Conservation (phyloP, 2,113 vertebrate species). For the Cairina moschata region DNA sequence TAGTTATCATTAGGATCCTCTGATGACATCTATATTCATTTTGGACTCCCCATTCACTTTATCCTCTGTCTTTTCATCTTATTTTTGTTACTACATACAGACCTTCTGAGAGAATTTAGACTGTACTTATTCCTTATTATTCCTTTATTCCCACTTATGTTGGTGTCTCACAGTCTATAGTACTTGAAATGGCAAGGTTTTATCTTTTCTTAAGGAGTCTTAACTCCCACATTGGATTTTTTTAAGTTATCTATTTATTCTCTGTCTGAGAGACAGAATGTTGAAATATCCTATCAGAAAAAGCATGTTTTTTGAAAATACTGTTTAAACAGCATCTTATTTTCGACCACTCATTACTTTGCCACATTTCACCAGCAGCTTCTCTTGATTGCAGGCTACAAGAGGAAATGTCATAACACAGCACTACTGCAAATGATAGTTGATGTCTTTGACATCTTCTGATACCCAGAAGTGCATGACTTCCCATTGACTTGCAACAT, state of each 20-base stretch:
- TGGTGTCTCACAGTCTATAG: not conserved
- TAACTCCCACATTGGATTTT: not conserved
- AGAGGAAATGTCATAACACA: not conserved
- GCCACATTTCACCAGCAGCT: not conserved
- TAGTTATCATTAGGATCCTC: not conserved
- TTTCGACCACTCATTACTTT: not conserved
- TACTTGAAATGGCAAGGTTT: not conserved
- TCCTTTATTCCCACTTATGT: not conserved
- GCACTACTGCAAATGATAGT: accelerated
- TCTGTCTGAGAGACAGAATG: not conserved
- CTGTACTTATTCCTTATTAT: not conserved
- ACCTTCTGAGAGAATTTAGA: not conserved
- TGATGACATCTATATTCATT: not conserved
- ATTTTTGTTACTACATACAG: not conserved
- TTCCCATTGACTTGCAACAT: not conserved
- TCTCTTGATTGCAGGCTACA: not conserved
- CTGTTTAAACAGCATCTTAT: not conserved
- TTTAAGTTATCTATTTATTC: not conserved
- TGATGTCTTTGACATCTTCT: accelerated
- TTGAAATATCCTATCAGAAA: not conserved
- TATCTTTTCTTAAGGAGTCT: not conserved
- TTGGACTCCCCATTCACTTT: not conserved
- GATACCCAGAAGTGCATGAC: not conserved
- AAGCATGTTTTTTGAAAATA: not conserved
- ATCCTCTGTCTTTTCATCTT: not conserved